Evolutionary conservation across 2,113 vertebrate genomes (phyloP), one percentile per base, ranked within the genome.

Genomic region (Aix galericulata): DNA sequence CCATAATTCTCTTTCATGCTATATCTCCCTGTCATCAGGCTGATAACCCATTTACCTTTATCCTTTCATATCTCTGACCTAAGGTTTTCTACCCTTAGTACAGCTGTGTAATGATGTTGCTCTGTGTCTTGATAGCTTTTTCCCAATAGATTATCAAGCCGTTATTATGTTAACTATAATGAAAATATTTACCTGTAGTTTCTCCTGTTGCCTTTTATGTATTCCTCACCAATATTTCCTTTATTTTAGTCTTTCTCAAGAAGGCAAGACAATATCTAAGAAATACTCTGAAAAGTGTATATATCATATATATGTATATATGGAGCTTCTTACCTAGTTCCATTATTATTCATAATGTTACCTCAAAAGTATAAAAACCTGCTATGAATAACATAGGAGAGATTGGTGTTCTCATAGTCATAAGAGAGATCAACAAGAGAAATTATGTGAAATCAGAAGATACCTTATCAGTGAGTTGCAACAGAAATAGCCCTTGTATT

Each of bases 331-430:
- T 68, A 48, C 44, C 17, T 69, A 92, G 86, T 75, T 90, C 40
- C 15, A 31, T 27, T 58, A 77, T 86, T 77, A 73, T 82, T 85
- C 59, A 77, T 38, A 68, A n/a, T 64, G 22, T 78, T 86, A 32
- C 34, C 22, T 52, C 55, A 42, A 21, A 63, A 82, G 46, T 25
- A 59, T 6, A 58, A 82, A 92, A 42, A 8, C n/a, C 83, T 82
- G 85, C 71, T 87, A 67, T 82, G 87, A 85, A 72, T 48, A 76
- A 66, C 29, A 38, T 86, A 93, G 76, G 74, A 62, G 46, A 73
- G 31, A 83, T 32, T 75, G 88, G 40, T 20, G 84, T 94, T 96
- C 83, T 91, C 52, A 71, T 13, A 93, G 84, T 60, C 78, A 76
- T 53, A 62, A 82, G 27, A 55, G 8, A 85, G 79, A 59, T 89